Base-by-base conservation (phyloP, 2,888 invertebrate genomes). In the Ormyrus nitidulus region DNA sequence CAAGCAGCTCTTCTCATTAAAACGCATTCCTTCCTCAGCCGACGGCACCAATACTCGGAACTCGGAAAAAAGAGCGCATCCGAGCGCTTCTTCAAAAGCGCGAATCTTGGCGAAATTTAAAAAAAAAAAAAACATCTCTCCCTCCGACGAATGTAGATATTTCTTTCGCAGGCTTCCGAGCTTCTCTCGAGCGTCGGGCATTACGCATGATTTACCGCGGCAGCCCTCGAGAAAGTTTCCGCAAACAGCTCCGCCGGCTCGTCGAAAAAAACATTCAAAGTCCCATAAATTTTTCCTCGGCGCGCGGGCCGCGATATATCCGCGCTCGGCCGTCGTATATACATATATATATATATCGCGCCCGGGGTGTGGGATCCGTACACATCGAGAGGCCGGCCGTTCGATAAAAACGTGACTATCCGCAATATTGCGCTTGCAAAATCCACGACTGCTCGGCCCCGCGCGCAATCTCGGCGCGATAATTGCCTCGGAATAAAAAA, bases 341-440 rank as follows among this genome's bases (percentile, higher is more conserved):
- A 19, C 1, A 19, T 0, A 19, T 19, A 19, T 19, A 19, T 19
- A 19, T 19, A 19, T 19, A 19, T 19, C 1, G 1, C 19, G 48
- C 34, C 0, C 34, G 34, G 34, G 34, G 34, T 34, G 34, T 0
- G 34, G 19, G 58, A 69, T 62, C 34, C 62, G 44, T 46, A 74
- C 64, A 74, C 69, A 64, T 78, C 72, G 62, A 56, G 54, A 19
- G 19, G 19, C 19, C 19, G 19, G 34, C 4, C 34, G 53, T 51
- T 65, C 58, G 70, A 79, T 79, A 75, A 79, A 79, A 79, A 75
- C 58, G 62, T 51, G 73, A 73, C 68, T 46, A 49, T 44, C 4
- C 13, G 73, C 51, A 68, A 51, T 51, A 68, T 66, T n/a, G 46
- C 75, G 13, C 34, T 51, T 65, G 49, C 56, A 8, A 59, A 66